Base-by-base conservation (phyloP, 2,888 invertebrate genomes). In the Dysmachus trigonus region DNA sequence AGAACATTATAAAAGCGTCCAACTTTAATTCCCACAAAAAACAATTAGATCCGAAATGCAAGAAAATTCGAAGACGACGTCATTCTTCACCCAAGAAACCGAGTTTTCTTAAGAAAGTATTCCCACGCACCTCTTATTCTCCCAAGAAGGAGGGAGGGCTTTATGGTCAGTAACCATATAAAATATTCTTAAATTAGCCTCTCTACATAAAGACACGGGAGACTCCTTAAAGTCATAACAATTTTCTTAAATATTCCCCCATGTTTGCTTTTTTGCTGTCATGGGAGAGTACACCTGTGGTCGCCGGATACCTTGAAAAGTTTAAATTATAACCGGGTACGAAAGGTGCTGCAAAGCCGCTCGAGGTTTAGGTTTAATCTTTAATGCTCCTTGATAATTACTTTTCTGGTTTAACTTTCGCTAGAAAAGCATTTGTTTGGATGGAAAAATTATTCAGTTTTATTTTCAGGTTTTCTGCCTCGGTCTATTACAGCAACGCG, bases 231-330 rank as follows among this genome's bases (percentile, higher is more conserved):
- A 86, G 86, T 81, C 81, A 86, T 85, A 85, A 85, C 71, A 85
- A 85, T 85, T 85, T 86, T 86, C 86, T 86, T 86, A 51, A 86
- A 86, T 83, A 72, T 82, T 82, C 83, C 35, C 30, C 22, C 72
- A 41, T 83, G 83, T 72, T 83, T 53, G 81, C 31, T 62, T 82
- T 82, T 51, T 35, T 77, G 10, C 41, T 72, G 87, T 87, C 86
- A 87, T 87, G 87, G 87, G 87, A 87, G 87, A 87, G 86, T 86
- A 86, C 77, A 33, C 79, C 72, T 86, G 73, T 71, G 47, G 22
- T 79, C 41, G 18, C 38, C 22, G 33, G 30, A 15, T 27, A 71
- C 71, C 72, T 83, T 41, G 27, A 47, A 47, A 47, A 47, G 47
- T 47, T n/a, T 8, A 83, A 72, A 41, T 83, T 41, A 77, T 47